Conservation (phyloP, 2,888 invertebrate genomes). For the Tinea pellionella region DNA sequence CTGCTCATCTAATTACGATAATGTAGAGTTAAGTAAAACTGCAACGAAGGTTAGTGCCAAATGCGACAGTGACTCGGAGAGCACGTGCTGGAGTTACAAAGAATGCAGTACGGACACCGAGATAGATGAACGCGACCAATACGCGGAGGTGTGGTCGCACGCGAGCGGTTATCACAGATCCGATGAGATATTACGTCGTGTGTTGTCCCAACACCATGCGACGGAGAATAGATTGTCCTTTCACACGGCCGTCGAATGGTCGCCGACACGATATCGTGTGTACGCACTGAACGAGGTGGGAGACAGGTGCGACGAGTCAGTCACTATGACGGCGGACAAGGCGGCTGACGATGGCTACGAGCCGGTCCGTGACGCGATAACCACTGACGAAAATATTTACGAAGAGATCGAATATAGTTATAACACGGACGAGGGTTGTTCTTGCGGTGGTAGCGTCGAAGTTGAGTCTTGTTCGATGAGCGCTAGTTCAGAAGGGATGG, state of each 20-base stretch:
- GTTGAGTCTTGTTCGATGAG: constrained; percentile 58
- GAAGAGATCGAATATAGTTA: constrained; percentile 57
- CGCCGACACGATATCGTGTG: constrained; percentile 43
- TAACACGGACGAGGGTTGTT: constrained; percentile 58
- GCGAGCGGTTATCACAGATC: constrained; percentile 59
- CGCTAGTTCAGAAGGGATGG: constrained; percentile 53
- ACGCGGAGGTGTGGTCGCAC: constrained; percentile 56
- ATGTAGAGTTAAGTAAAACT: constrained; percentile 21
- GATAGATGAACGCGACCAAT: constrained; percentile 32
- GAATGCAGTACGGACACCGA: constrained; percentile 46
- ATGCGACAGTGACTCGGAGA: constrained; percentile 49
- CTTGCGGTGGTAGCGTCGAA: constrained; percentile 58
- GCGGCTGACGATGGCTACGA: constrained; percentile 60
- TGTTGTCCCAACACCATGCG: constrained; percentile 47
- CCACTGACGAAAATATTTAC: constrained; percentile 58
- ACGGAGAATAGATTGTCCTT: constrained; percentile 49
- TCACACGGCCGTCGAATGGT: constrained; percentile 49
- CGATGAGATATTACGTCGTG: constrained; percentile 44
- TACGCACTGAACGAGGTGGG: constrained; percentile 55
- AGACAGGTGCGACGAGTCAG: constrained; percentile 51
- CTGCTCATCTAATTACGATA: constrained; percentile 32
- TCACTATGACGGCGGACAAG: constrained; percentile 34
- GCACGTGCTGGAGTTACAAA: constrained; percentile 62
- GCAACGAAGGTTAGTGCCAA: constrained; percentile 22
- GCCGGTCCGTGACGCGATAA: constrained; percentile 53